Conservation (phyloP, 1,140 invertebrate species). For the Galendromus occidentalis region DNA sequence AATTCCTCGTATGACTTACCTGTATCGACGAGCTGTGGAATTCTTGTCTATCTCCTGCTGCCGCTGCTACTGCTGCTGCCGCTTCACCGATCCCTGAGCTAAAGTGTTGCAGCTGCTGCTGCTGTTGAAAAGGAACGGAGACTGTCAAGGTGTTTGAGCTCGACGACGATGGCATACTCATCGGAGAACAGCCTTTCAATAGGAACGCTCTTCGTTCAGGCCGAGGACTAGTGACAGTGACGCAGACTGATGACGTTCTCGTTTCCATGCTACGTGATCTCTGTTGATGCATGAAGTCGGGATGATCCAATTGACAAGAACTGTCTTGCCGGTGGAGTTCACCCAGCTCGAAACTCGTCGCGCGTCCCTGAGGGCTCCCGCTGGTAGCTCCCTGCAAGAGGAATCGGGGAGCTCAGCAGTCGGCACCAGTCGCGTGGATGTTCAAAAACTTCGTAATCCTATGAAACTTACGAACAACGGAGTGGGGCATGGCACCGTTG, state of each 20-base stretch:
- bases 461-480: background rate
- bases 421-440: too few relatives aligned
- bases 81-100: constrained; percentile 31
- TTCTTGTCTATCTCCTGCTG: too few relatives aligned
- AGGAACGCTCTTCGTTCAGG: constrained; percentile 22
- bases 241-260: constrained; percentile 14
- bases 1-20: too few relatives aligned
- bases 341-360: constrained; percentile 20
- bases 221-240: constrained; percentile 20
- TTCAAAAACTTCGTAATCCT: too few relatives aligned
- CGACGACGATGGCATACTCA: background rate
- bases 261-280: constrained; percentile 20
- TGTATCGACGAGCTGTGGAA: constrained; percentile 27
- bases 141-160: constrained; percentile 52
- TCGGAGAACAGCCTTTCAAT: constrained; percentile 16
- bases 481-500: background rate
- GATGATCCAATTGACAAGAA: constrained; percentile 15
- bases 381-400: background rate
- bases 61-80: constrained; percentile 44
- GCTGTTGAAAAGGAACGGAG: constrained; percentile 34
- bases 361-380: constrained; percentile 13
- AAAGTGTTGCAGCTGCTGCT: constrained; percentile 33
- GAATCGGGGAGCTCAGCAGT: too few relatives aligned
- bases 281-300: constrained; percentile 14
- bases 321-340: constrained; percentile 18